Percentiles rank a stretch among this genome's conserved stretches.
phyloP scores from a whole-genome alignment of 2,113 vertebrate genomes.

The Tragelaphus buxtoni region DNA sequence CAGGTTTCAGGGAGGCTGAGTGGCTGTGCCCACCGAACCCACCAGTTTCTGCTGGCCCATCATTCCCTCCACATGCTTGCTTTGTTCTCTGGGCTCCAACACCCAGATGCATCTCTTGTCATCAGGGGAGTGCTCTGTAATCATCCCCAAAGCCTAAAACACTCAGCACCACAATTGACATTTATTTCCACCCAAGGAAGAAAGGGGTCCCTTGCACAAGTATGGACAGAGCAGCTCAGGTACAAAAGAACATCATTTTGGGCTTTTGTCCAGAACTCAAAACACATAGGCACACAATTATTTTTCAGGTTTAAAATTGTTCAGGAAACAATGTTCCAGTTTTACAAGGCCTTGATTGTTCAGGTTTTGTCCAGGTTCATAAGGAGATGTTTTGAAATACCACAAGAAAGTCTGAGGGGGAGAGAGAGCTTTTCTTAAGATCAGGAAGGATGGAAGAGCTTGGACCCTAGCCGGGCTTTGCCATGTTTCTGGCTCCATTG shows the following conservation, averaged over 20 bases:
- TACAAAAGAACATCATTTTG: neutral
- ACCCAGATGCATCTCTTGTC: neutral
- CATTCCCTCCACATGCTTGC: neutral
- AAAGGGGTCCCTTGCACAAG: neutral
- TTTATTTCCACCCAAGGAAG: neutral
- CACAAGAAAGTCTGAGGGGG: constrained; percentile 40
- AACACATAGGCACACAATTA: constrained; percentile 10
- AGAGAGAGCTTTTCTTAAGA: neutral
- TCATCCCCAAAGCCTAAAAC: neutral
- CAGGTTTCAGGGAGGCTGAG: neutral
- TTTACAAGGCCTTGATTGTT: constrained; percentile 28
- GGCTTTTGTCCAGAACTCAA: constrained; percentile 49
- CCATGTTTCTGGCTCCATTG: constrained; percentile 29
- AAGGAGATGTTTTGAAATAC: constrained; percentile 53
- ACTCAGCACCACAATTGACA: neutral
- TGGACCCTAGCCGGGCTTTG: neutral
- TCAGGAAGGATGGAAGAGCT: neutral
- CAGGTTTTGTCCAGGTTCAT: constrained; percentile 43
- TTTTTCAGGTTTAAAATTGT: constrained; percentile 54
- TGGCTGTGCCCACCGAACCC: neutral
- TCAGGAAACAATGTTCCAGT: neutral
- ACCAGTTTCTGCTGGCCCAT: neutral
- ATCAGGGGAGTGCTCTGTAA: neutral
- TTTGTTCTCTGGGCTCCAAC: neutral
- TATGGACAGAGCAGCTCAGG: neutral